Evolutionary conservation across 2,113 vertebrate genomes (phyloP).

Genomic region (Upupa epops): DNA sequence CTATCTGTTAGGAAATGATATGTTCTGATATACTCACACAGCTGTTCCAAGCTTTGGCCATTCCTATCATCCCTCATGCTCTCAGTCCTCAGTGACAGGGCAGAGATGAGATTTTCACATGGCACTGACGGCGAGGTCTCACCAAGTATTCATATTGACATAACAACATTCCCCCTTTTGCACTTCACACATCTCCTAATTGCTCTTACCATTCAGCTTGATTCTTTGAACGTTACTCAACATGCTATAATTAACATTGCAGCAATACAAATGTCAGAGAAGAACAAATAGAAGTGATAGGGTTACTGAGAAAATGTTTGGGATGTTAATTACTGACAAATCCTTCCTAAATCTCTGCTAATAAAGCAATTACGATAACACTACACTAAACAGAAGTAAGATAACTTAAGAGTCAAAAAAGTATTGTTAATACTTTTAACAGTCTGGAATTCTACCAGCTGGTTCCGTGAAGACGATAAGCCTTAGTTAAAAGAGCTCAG

Average conservation of each 20-base stretch:
- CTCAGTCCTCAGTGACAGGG: neutral
- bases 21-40: neutral
- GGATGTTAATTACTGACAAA: neutral
- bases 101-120: neutral
- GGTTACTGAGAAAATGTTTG: neutral
- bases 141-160: neutral
- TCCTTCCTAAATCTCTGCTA: neutral
- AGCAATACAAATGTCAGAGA: neutral
- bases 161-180: neutral
- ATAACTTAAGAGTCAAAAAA: neutral
- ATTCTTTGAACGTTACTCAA: constrained; percentile 11
- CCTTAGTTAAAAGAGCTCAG: neutral
- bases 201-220: neutral
- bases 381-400: neutral
- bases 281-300: neutral
- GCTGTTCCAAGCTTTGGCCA: neutral
- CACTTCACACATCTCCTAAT: neutral
- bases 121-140: neutral
- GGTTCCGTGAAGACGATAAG: neutral
- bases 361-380: neutral
- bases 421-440: neutral
- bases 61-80: neutral
- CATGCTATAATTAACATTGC: neutral
- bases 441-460: neutral
- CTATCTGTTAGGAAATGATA: neutral